Evolutionary conservation across 1,140 invertebrate genomes (phyloP), one percentile per base, ranked within the genome.

Genomic region (Ostrea edulis): DNA sequence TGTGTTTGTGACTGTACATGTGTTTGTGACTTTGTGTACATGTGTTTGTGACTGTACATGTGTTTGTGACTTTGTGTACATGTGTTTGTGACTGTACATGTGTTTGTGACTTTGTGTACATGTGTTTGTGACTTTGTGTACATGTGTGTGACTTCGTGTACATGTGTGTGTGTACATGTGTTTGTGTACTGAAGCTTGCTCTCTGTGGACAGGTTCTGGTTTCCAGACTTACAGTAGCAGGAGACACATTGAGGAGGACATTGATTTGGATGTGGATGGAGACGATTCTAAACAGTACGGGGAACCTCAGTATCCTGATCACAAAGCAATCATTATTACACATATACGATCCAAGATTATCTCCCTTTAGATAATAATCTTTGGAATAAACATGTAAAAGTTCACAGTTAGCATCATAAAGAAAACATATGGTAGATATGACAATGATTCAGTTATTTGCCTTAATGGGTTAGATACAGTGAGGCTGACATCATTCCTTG

Each of bases 261-360:
- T 97, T 53, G 97, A 98, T 91, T 94, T 98, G 35, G 96, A 97
- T 90, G 97, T 97, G 1, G 97, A 97, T 92, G 97, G 96, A 2
- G 97, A 97, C 93, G 97, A 97, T 85, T 96, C 96, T 0, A 96
- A 96, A 52, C 96, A 96, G 54, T 99, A 97, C 93, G 98, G 98
- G 0, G 97, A 97, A 9, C 95, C 97, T 14, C 98, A 98, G 94
- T 98, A 94, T 95, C 93, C 92, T 95, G n/a, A 14, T 8, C 8
- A 8, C 35, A 20, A 81, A 8, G 8, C 71, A 81, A 11, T 9
- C 20, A 35, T 3, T 81, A 25, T 8, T 81, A 25, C 25, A 81
- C 22, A 14, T 81, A 25, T 22, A 81, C 5, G 8, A n/a, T 17
- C 25, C 5, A 81, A 25, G 5, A 25, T 35, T 44, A 12, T 81